A percentile compares a stretch with the other conserved stretches of the same genome.
Conservation (phyloP, 2,113 vertebrate genomes). For the Noctilio leporinus region DNA sequence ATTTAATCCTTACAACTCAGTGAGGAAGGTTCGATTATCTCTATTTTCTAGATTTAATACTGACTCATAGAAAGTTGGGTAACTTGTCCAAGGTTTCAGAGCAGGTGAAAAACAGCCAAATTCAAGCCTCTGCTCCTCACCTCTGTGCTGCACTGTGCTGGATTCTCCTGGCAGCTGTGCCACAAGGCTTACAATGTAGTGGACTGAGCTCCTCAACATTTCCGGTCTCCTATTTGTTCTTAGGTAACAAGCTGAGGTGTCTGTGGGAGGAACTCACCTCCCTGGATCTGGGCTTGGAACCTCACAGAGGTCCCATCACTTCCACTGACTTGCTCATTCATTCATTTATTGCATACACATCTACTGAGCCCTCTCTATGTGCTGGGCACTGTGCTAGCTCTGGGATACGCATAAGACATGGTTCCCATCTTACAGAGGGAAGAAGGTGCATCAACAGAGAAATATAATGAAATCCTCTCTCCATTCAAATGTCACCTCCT, state of each 20-base stretch:
- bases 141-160: no score
- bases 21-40: not conserved
- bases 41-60: not conserved
- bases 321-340: not conserved
- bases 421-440: not conserved
- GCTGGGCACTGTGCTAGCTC: not conserved
- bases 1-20: not conserved
- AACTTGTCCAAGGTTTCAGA: not conserved
- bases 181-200: fast-evolving
- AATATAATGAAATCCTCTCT: not conserved
- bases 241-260: not conserved
- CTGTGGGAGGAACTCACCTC: not conserved
- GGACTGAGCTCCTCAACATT: not conserved
- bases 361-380: not conserved
- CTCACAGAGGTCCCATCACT: not conserved
- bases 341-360: not conserved
- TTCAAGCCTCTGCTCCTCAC: not conserved
- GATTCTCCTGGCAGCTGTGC: not conserved
- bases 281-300: not conserved
- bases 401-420: not conserved
- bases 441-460: not conserved
- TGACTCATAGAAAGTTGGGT: not conserved
- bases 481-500: not conserved
- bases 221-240: not conserved
- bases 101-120: not conserved